Percentiles rank a stretch among this genome's conserved stretches.
Conservation (phyloP, 1,140 invertebrate genomes). For the Drosophila azteca region DNA sequence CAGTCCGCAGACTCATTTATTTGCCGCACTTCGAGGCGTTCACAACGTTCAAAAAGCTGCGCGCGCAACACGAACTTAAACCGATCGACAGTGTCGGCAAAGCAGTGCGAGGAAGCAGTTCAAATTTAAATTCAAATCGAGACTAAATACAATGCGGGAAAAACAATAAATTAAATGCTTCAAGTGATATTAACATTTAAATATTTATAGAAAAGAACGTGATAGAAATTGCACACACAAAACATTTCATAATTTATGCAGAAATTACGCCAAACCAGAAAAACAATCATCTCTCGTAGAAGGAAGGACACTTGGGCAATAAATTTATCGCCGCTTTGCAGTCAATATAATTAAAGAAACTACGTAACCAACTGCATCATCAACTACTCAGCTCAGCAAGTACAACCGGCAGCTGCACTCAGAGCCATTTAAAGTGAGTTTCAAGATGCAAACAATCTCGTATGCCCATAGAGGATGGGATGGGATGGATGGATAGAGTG, state of each 20-base stretch:
- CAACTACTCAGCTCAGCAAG: background rate
- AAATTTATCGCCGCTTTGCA: slow-evolving; percentile 29
- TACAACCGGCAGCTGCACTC: slow-evolving; percentile 45
- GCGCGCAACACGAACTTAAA: slow-evolving; percentile 27
- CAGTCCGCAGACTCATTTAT: slow-evolving; percentile 81
- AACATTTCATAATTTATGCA: slow-evolving; percentile 27
- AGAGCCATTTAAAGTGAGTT: slow-evolving; percentile 70
- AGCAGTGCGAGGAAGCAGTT: slow-evolving; percentile 31
- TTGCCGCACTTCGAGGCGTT: slow-evolving; percentile 77
- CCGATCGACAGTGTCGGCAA: slow-evolving; percentile 27
- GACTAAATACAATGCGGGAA: slow-evolving; percentile 4
- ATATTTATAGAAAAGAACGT: slow-evolving; percentile 19
- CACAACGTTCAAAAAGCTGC: slow-evolving; percentile 62
- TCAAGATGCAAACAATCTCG: slow-evolving; percentile 50
- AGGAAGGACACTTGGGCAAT: slow-evolving; percentile 44
- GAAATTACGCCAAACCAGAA: slow-evolving; percentile 10
- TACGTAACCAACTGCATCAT: slow-evolving; percentile 15
- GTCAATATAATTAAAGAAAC: slow-evolving; percentile 34
- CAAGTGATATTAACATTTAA: slow-evolving; percentile 7
- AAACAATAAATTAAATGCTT: slow-evolving; percentile 2
- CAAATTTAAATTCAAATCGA: slow-evolving; percentile 17
- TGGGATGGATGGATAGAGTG: too few relatives aligned
- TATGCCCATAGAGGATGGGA: slow-evolving; percentile 32
- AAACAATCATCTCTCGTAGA: slow-evolving; percentile 22
- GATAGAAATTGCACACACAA: slow-evolving; percentile 32